Conservation (phyloP, 2,113 vertebrate genomes). For the Bettongia penicillata region DNA sequence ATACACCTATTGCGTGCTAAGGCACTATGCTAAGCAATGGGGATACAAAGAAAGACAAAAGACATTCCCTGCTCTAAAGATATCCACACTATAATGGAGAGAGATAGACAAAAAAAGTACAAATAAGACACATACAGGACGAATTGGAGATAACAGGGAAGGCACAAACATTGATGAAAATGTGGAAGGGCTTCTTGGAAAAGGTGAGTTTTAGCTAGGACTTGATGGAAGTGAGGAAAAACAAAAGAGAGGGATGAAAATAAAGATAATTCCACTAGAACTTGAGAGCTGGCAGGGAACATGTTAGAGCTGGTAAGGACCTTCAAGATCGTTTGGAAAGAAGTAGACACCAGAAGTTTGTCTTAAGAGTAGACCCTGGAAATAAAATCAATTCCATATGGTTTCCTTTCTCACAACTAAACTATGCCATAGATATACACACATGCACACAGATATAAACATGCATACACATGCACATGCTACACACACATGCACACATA, state of each 20-base stretch:
- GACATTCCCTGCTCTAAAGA: neutral
- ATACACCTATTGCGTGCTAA: neutral
- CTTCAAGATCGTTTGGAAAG: conserved; percentile 41
- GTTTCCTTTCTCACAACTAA: conserved; percentile 36
- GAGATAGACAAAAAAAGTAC: neutral
- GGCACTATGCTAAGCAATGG: neutral
- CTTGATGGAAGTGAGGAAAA: neutral
- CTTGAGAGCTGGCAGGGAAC: neutral
- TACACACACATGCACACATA: neutral
- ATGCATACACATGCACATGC: neutral
- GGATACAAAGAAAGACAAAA: neutral
- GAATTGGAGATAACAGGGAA: neutral
- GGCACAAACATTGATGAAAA: neutral
- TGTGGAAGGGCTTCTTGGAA: neutral
- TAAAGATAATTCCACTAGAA: neutral
- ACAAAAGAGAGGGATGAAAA: neutral
- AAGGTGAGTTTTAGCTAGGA: neutral
- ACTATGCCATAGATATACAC: conserved; percentile 40
- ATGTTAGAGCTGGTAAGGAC: conserved; percentile 47
- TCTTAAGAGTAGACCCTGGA: conserved; percentile 49
- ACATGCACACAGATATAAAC: neutral
- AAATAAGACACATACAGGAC: neutral
- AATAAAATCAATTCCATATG: conserved; percentile 30
- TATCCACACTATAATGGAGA: neutral
- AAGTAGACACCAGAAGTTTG: conserved; percentile 53